phyloP scores from a whole-genome alignment of 2,113 vertebrate species.

The Osmerus eperlanus region DNA sequence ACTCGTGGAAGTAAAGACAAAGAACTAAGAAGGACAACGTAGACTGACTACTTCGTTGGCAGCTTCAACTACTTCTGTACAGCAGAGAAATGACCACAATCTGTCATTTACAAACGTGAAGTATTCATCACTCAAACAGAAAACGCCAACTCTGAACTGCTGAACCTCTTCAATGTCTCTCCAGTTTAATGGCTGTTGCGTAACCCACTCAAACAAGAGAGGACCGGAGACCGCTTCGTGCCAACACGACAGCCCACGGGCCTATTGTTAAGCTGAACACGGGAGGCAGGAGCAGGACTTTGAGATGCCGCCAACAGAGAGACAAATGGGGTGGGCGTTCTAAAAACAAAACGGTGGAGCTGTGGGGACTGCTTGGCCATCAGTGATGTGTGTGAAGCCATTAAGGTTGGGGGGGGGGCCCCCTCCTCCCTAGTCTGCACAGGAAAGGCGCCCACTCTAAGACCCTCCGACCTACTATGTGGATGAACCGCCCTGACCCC shows the following conservation, averaged over 20 bases:
- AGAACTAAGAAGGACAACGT: not conserved
- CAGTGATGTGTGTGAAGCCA: not conserved
- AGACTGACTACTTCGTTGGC: not conserved
- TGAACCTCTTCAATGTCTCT: slow-evolving; percentile 37
- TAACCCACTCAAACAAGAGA: slow-evolving; percentile 64
- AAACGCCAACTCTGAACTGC: slow-evolving; percentile 30
- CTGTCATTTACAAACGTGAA: too few species aligned
- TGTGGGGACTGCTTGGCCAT: not conserved
- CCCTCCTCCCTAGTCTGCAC: not conserved
- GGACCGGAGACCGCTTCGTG: slow-evolving; percentile 47
- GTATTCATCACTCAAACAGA: not conserved
- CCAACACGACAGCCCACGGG: slow-evolving; percentile 59
- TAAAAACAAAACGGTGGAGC: slow-evolving; percentile 46
- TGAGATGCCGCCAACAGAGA: slow-evolving; percentile 37
- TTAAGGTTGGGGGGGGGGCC: not conserved
- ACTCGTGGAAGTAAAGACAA: not conserved
- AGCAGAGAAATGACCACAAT: too few species aligned
- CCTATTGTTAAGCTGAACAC: slow-evolving; percentile 51
- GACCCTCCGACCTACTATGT: too few species aligned
- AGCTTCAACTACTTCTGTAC: not conserved
- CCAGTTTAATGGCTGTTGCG: slow-evolving; percentile 64
- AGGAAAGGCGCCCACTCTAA: not conserved
- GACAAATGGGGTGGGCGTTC: slow-evolving; percentile 24
- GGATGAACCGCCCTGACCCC: not conserved
- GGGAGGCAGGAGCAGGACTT: slow-evolving; percentile 32